These are phyloP conservation scores for Xylota sylvarum DNA, from an alignment of 2,888 invertebrate genomes.

Conservation along the genomic window DNA sequence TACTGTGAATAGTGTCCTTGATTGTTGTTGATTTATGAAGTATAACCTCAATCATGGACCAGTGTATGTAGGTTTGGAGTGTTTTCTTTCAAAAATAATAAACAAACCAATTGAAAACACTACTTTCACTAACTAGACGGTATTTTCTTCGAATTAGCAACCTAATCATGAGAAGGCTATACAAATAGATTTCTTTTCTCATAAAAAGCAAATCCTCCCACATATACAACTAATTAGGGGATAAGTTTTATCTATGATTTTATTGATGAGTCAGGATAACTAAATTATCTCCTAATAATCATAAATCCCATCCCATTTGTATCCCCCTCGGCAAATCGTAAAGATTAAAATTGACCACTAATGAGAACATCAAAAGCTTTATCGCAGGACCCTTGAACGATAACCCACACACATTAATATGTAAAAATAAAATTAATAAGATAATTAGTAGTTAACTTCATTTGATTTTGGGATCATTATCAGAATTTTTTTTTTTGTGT, in stretches of 20 bases:
- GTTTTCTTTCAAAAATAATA: background rate
- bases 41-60: no score
- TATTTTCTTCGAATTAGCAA: background rate
- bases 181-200: background rate
- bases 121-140: background rate
- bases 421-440: conserved; percentile 6
- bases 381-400: background rate
- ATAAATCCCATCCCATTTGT: conserved; percentile 13
- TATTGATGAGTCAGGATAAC: conserved; percentile 7
- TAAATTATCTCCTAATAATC: conserved; percentile 10
- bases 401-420: background rate
- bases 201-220: background rate
- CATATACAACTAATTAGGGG: background rate
- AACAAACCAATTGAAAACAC: background rate
- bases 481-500: background rate
- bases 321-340: background rate
- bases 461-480: conserved; percentile 10
- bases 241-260: background rate
- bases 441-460: conserved; percentile 6
- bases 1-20: background rate
- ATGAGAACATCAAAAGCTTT: background rate
- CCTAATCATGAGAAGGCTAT: background rate
- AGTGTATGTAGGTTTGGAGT: background rate
- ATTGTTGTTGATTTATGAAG: background rate
- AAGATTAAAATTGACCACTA: conserved; percentile 17